Conservation (phyloP, 1,140 invertebrate species). For the Caenorhabditis latens region DNA sequence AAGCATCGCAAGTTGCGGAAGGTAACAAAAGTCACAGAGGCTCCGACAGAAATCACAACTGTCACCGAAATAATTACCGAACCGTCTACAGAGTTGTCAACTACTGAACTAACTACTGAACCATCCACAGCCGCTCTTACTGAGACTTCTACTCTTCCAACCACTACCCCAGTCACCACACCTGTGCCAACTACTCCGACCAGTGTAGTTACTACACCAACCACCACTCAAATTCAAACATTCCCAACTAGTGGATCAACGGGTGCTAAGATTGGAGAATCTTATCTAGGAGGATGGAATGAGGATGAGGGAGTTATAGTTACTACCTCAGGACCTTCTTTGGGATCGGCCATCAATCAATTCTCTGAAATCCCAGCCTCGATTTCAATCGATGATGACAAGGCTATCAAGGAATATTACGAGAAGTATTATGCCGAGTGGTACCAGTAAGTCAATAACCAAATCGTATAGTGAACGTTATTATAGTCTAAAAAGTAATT, state of each 20-base stretch:
- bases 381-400: slow-evolving; percentile 13
- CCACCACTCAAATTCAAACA: background rate
- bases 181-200: background rate
- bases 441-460: background rate
- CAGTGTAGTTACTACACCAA: background rate
- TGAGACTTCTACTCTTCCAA: background rate
- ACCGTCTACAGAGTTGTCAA: background rate
- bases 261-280: slow-evolving; percentile 6
- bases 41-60: background rate
- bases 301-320: slow-evolving; percentile 25
- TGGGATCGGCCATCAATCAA: background rate
- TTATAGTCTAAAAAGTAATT: background rate
- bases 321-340: background rate
- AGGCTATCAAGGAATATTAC: slow-evolving; percentile 18
- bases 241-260: background rate
- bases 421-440: slow-evolving; percentile 47
- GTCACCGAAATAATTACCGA: background rate
- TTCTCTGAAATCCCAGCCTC: slow-evolving; percentile 9
- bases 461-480: too few species aligned
- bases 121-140: background rate
- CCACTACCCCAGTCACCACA: background rate
- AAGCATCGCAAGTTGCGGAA: slow-evolving; percentile 26
- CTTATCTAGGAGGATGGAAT: slow-evolving; percentile 47
- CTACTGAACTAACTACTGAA: background rate
- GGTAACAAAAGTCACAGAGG: slow-evolving; percentile 20